Percentiles rank a stretch among this genome's conserved stretches.
Conservation (phyloP, 2,888 invertebrate species). For the Dolichomitus sp. region DNA sequence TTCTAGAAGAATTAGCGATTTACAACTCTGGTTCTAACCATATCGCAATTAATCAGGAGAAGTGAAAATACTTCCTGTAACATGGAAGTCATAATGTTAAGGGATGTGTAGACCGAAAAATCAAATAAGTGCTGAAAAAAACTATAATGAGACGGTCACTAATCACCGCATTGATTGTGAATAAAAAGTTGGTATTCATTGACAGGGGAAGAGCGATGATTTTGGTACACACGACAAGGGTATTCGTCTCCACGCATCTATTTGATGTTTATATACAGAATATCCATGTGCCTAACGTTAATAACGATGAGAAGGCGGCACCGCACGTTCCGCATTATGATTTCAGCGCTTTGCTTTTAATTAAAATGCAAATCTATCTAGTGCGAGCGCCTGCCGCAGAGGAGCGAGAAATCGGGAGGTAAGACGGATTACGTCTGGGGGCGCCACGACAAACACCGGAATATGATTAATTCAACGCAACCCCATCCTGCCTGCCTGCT, state of each 20-base stretch:
- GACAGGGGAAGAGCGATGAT: constrained; percentile 36
- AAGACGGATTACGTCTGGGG: constrained; percentile 86
- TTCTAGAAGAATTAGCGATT: too few relatives aligned
- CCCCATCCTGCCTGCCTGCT: constrained; percentile 79
- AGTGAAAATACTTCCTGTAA: too few relatives aligned
- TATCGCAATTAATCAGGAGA: not conserved
- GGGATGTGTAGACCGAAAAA: constrained; percentile 22
- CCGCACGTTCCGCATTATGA: constrained; percentile 88
- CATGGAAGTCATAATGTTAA: not conserved
- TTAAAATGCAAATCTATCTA: constrained; percentile 89
- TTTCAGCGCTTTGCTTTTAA: constrained; percentile 89
- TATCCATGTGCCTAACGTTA: constrained; percentile 67
- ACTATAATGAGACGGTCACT: constrained; percentile 13
- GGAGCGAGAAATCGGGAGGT: constrained; percentile 82
- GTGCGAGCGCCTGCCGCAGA: constrained; percentile 65
- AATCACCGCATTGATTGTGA: not conserved
- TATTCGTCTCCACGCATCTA: constrained; percentile 53
- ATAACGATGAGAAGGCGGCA: constrained; percentile 78
- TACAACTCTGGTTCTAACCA: too few relatives aligned
- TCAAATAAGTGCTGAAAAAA: not conserved
- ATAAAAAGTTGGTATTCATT: constrained; percentile 41
- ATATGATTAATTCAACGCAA: constrained; percentile 86
- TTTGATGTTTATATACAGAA: constrained; percentile 66
- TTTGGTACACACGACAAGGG: constrained; percentile 46
- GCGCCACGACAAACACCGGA: constrained; percentile 85